Conservation (phyloP, 2,113 vertebrate genomes). For the Orycteropus afer region DNA sequence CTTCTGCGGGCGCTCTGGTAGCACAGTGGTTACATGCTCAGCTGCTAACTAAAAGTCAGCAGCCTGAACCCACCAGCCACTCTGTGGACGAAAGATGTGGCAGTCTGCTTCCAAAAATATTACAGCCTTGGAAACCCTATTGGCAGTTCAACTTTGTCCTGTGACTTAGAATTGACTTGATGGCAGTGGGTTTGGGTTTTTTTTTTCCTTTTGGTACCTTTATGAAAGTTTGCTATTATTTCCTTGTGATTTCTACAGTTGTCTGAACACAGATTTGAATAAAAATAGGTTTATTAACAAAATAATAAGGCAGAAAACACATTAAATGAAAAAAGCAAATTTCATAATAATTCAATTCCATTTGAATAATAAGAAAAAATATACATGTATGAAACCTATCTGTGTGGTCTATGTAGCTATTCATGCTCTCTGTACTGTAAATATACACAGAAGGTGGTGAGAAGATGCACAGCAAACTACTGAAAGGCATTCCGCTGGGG, state of each 20-base stretch:
- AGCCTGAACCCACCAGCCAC: neutral
- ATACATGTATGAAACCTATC: accelerated
- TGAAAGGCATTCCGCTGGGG: accelerated
- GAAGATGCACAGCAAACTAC: too few relatives aligned
- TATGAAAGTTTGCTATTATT: neutral
- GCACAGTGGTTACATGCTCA: neutral
- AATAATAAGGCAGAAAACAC: neutral
- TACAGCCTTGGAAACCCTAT: neutral
- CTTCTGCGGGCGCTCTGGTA: neutral
- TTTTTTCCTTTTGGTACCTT: neutral
- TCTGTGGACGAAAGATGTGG: neutral
- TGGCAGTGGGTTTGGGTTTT: neutral
- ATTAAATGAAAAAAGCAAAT: neutral
- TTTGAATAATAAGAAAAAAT: neutral
- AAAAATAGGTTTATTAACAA: neutral
- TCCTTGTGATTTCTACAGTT: neutral
- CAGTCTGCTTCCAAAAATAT: neutral
- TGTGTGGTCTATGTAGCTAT: neutral
- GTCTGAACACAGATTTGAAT: neutral
- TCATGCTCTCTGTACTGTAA: accelerated
- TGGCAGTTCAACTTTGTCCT: neutral
- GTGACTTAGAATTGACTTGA: neutral
- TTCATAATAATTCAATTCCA: neutral
- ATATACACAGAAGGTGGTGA: accelerated
- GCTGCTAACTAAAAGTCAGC: neutral